Conservation (phyloP, 1,140 invertebrate species). For the Patella vulgata region DNA sequence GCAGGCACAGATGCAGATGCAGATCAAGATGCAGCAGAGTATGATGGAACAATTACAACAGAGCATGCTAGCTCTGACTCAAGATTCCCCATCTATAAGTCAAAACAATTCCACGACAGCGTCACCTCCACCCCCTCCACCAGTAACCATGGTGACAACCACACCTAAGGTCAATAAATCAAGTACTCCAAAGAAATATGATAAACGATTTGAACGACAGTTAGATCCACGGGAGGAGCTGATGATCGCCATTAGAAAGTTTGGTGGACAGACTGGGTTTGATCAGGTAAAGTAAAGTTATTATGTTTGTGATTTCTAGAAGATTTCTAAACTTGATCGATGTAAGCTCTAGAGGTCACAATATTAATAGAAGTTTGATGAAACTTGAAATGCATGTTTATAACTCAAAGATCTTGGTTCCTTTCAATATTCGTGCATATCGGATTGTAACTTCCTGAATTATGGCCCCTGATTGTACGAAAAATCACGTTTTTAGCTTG, state of each 20-base stretch:
- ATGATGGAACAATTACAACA: conserved; percentile 50
- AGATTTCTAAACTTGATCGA: no score
- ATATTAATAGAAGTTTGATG: no score
- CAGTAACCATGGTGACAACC: conserved; percentile 7
- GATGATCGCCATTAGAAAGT: conserved; percentile 78
- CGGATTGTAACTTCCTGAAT: no score
- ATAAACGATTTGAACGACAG: conserved; percentile 49
- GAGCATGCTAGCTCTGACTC: conserved; percentile 44
- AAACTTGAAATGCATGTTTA: no score
- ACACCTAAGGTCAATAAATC: conserved; percentile 20
- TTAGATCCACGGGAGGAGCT: conserved; percentile 75
- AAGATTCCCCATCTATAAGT: neutral
- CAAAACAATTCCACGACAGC: conserved; percentile 7
- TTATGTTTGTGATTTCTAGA: no score
- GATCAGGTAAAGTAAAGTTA: conserved; percentile 65
- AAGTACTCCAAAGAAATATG: conserved; percentile 23
- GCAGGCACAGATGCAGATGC: conserved; percentile 33
- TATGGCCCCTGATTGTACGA: no score
- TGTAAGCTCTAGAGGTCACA: no score
- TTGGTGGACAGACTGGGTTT: conserved; percentile 72
- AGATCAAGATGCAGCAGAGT: conserved; percentile 51
- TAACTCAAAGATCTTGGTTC: no score
- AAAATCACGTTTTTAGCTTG: no score
- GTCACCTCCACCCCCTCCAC: conserved; percentile 13
- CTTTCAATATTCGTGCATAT: no score